Evolutionary conservation across 2,888 invertebrate genomes (phyloP).

Genomic region (Eristalinus aeneus): DNA sequence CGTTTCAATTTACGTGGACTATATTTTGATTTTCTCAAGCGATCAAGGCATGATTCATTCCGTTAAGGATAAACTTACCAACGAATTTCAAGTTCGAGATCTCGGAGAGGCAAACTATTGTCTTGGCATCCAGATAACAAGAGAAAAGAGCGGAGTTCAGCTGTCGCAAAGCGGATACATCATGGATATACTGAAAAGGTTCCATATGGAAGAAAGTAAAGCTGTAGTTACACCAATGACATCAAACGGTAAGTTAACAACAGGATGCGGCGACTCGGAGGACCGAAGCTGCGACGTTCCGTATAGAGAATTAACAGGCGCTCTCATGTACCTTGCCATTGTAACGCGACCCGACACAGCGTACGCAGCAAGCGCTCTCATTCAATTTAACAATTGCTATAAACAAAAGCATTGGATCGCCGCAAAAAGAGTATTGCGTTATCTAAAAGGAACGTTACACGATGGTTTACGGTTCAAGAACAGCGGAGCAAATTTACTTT

Average conservation of each 20-base stretch:
- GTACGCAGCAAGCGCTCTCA: neutral
- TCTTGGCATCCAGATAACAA: slow-evolving; percentile 53
- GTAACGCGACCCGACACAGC: neutral
- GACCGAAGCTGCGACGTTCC: too few relatives aligned
- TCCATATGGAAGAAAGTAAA: slow-evolving; percentile 64
- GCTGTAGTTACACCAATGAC: slow-evolving; percentile 52
- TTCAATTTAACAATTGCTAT: neutral
- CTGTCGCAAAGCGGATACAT: slow-evolving; percentile 65
- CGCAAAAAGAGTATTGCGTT: slow-evolving; percentile 62
- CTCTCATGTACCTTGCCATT: neutral
- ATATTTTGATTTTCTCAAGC: slow-evolving; percentile 18
- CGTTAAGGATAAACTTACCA: neutral
- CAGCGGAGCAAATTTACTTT: neutral
- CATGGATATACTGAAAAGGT: slow-evolving; percentile 57
- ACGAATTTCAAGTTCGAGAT: slow-evolving; percentile 55
- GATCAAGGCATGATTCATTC: too few relatives aligned
- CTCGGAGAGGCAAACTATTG: slow-evolving; percentile 50
- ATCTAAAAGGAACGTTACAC: slow-evolving; percentile 52
- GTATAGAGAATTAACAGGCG: neutral
- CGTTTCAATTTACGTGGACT: slow-evolving; percentile 5
- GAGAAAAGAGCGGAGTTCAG: slow-evolving; percentile 13
- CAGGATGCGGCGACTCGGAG: neutral
- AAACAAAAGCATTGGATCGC: slow-evolving; percentile 62
- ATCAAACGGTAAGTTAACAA: slow-evolving; percentile 10
- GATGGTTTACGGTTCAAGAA: slow-evolving; percentile 36